These are phyloP conservation scores for Fabriciana adippe DNA, from an alignment of 2,888 invertebrate species.

Conservation along the genomic window DNA sequence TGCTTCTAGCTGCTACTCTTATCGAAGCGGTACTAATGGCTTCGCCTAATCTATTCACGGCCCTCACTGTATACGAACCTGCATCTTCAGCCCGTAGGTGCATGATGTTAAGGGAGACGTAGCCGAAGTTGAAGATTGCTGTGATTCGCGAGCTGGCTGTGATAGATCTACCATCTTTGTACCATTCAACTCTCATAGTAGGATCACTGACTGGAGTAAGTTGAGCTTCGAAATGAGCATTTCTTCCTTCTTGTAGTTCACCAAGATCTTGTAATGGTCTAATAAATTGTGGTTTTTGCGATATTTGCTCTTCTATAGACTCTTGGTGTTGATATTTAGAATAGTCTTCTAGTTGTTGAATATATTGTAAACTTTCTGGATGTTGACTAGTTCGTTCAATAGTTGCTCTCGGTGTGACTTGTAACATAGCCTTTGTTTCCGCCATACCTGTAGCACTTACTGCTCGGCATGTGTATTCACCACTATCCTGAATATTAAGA, in stretches of 20 bases:
- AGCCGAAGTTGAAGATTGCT: constrained; percentile 99
- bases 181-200: constrained; percentile 97
- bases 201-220: constrained; percentile 95
- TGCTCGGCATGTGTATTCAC: constrained; percentile 95
- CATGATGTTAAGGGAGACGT: constrained; percentile 98
- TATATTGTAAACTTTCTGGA: constrained; percentile 94
- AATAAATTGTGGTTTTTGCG: constrained; percentile 93
- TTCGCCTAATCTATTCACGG: constrained; percentile 95
- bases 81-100: constrained; percentile 99
- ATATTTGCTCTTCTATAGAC: constrained; percentile 90
- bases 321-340: constrained; percentile 93
- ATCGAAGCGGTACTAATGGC: constrained; percentile 92
- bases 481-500: constrained; percentile 92
- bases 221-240: constrained; percentile 96
- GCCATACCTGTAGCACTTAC: constrained; percentile 93
- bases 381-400: constrained; percentile 95
- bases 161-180: constrained; percentile 96
- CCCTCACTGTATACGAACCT: constrained; percentile 95
- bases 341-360: constrained; percentile 94
- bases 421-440: constrained; percentile 91
- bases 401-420: constrained; percentile 90
- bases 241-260: constrained; percentile 93
- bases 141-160: constrained; percentile 98
- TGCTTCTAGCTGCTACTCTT: constrained; percentile 89
- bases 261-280: constrained; percentile 93